phyloP scores from a whole-genome alignment of 1,140 invertebrate genomes.

The Anagrus nilaparvatae region DNA sequence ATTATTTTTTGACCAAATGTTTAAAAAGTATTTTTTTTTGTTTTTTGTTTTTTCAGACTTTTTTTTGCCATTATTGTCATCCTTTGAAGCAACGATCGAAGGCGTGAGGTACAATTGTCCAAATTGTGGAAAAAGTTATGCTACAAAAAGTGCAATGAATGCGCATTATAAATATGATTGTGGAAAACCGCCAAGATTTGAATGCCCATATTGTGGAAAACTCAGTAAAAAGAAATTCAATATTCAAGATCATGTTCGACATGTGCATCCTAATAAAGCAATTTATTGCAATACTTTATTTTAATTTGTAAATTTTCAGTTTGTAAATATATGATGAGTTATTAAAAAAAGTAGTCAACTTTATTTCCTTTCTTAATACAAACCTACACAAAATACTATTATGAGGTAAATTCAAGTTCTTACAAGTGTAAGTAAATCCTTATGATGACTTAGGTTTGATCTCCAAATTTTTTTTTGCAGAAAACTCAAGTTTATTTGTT shows the following conservation, averaged over 20 bases:
- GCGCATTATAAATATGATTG: constrained; percentile 48
- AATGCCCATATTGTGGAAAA: constrained; percentile 39
- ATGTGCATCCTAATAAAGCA: constrained; percentile 24
- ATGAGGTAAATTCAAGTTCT: too few relatives aligned
- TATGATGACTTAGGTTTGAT: too few relatives aligned
- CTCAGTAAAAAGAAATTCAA: constrained; percentile 43
- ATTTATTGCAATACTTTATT: constrained; percentile 28
- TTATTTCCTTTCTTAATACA: not conserved
- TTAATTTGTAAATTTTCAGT: constrained; percentile 12
- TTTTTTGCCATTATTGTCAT: too few relatives aligned
- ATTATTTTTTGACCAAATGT: too few relatives aligned
- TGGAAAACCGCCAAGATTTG: constrained; percentile 39
- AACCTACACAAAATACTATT: too few relatives aligned
- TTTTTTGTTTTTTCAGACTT: too few relatives aligned
- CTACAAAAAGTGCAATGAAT: constrained; percentile 46
- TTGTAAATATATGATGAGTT: not conserved
- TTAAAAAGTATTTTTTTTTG: too few relatives aligned
- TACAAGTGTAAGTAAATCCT: too few relatives aligned
- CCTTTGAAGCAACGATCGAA: too few relatives aligned
- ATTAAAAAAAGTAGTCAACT: not conserved
- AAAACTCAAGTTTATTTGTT: too few relatives aligned
- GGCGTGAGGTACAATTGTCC: constrained; percentile 29
- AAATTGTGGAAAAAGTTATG: constrained; percentile 47
- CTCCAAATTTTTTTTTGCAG: too few relatives aligned
- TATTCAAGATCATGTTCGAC: constrained; percentile 37